phyloP scores from a whole-genome alignment of 2,113 vertebrate genomes.

The Catharus minimus region DNA sequence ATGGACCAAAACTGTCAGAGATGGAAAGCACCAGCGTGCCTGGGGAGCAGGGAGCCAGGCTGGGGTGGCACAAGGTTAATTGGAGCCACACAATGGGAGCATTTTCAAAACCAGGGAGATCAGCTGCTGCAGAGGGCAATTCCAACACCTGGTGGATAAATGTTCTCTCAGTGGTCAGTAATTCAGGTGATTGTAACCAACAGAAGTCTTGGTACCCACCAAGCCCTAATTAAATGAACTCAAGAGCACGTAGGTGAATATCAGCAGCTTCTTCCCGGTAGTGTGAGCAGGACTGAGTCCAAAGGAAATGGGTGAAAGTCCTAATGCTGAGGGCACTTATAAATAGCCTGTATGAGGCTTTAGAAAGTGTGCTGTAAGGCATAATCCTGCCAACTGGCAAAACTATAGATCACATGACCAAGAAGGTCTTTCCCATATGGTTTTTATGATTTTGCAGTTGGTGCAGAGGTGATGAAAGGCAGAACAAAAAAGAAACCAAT shows the following conservation, averaged over 20 bases:
- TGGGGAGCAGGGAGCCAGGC: not conserved
- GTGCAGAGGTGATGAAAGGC: not conserved
- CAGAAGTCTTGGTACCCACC: not conserved
- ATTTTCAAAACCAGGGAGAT: not conserved
- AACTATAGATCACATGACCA: not conserved
- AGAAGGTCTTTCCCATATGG: not conserved
- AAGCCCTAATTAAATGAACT: not conserved
- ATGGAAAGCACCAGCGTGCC: not conserved
- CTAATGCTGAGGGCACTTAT: conserved; percentile 5
- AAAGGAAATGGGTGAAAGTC: conserved; percentile 4
- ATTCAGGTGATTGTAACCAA: not conserved
- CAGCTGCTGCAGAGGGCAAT: not conserved
- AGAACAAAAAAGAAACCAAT: not conserved
- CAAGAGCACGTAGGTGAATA: not conserved
- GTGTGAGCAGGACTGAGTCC: not conserved
- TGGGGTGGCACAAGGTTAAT: not conserved
- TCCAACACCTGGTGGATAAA: not conserved
- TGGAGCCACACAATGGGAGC: not conserved
- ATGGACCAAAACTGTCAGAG: not conserved
- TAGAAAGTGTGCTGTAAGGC: not conserved
- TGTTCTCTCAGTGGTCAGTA: not conserved
- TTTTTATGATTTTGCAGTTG: not conserved
- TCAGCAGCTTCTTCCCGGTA: not conserved
- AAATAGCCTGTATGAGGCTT: not conserved
- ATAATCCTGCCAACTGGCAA: conserved; percentile 42